phyloP scores from a whole-genome alignment of 1,140 invertebrate species.

The Drosophila gunungcola region DNA sequence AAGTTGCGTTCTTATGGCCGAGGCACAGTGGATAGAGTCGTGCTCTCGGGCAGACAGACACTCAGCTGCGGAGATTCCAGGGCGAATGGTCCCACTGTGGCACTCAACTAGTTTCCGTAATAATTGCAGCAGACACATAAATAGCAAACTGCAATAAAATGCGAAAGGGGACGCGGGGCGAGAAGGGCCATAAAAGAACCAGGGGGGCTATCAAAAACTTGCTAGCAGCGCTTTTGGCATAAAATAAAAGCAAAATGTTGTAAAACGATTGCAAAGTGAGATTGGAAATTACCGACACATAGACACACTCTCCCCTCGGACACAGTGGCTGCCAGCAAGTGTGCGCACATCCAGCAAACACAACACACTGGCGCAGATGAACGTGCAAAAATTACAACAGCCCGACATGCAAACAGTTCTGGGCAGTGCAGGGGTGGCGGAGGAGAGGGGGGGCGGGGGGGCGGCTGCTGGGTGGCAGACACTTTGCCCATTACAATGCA shows the following conservation, averaged over 20 bases:
- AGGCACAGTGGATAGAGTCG: slow-evolving; percentile 22
- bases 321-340: slow-evolving; percentile 11
- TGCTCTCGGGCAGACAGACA: neutral
- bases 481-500: slow-evolving; percentile 84
- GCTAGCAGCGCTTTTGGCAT: slow-evolving; percentile 69
- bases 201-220: slow-evolving; percentile 65
- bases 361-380: slow-evolving; percentile 45
- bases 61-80: neutral
- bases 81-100: slow-evolving; percentile 66
- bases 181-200: slow-evolving; percentile 14
- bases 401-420: slow-evolving; percentile 62
- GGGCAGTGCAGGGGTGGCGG: neutral
- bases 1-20: slow-evolving; percentile 45
- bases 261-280: slow-evolving; percentile 82
- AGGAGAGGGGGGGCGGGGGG: neutral
- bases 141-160: slow-evolving; percentile 81
- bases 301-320: slow-evolving; percentile 37
- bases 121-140: slow-evolving; percentile 84
- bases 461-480: slow-evolving; percentile 61
- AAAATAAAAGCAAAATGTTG: slow-evolving; percentile 84
- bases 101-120: slow-evolving; percentile 80
- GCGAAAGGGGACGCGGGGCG: slow-evolving; percentile 27
- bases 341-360: slow-evolving; percentile 15
- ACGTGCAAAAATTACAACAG: slow-evolving; percentile 81
- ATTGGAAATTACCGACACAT: slow-evolving; percentile 82